phyloP scores from a whole-genome alignment of 2,797 vertebrate genomes.

The Psittacula derbiana region DNA sequence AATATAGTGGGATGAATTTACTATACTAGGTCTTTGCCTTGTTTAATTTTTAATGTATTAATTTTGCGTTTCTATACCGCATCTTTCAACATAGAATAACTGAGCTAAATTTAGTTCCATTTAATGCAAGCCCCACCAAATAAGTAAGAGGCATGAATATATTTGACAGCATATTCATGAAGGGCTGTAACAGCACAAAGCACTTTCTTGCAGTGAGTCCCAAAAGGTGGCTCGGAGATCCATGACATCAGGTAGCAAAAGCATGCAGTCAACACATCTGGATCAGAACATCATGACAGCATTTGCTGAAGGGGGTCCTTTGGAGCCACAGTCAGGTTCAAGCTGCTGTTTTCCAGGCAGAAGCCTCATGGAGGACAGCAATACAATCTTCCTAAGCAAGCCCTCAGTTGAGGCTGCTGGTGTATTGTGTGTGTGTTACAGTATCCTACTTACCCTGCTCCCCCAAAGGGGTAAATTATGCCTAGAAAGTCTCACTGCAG shows the following conservation, averaged over 20 bases:
- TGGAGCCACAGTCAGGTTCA: not conserved
- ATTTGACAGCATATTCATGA: not conserved
- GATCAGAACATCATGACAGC: not conserved
- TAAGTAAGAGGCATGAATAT: not conserved
- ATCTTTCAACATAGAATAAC: not conserved
- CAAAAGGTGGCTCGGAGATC: not conserved
- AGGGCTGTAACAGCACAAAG: not conserved
- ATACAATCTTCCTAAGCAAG: not conserved
- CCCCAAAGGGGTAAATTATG: not conserved
- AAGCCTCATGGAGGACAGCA: not conserved
- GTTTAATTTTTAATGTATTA: constrained; percentile 14
- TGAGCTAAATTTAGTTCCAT: not conserved
- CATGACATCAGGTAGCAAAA: not conserved
- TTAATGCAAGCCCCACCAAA: not conserved
- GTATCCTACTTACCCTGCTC: not conserved
- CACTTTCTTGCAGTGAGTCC: not conserved
- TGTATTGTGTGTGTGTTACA: not conserved
- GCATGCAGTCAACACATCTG: not conserved
- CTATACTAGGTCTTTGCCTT: not conserved
- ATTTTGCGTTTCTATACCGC: not conserved
- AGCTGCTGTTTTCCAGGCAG: not conserved
- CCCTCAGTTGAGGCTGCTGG: not conserved
- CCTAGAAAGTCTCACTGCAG: not conserved
- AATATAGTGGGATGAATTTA: not conserved
- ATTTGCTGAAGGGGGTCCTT: not conserved